These are phyloP conservation scores for Tragopan temminckii DNA, from an alignment of 2,797 vertebrate genomes.

Conservation along the genomic window DNA sequence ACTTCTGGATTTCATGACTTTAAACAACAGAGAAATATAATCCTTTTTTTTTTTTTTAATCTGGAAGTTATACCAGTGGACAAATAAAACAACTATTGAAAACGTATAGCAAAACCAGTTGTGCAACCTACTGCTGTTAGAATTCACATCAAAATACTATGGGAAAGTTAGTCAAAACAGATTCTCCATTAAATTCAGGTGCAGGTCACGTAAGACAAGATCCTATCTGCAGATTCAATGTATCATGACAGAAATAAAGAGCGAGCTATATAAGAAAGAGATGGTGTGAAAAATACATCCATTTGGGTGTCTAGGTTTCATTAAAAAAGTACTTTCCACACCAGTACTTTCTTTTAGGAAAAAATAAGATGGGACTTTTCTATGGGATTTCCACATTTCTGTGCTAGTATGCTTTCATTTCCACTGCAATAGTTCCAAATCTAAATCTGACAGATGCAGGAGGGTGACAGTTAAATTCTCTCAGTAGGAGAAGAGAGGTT, in stretches of 20 bases:
- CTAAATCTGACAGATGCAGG: neutral
- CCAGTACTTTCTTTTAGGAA: neutral
- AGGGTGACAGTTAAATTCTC: neutral
- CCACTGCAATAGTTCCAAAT: neutral
- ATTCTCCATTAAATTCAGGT: neutral
- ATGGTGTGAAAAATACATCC: neutral
- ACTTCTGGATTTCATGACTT: neutral
- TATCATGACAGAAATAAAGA: neutral
- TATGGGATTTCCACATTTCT: neutral
- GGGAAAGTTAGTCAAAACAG: neutral
- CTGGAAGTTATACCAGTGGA: neutral
- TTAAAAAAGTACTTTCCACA: neutral
- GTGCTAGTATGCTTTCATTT: neutral
- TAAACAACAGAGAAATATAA: neutral
- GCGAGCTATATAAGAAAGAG: neutral
- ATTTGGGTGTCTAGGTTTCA: neutral
- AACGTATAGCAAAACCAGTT: neutral
- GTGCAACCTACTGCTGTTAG: neutral
- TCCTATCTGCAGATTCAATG: neutral
- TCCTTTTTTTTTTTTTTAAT: neutral
- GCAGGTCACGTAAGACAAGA: neutral
- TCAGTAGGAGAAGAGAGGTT: neutral
- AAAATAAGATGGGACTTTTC: neutral
- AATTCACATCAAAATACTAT: neutral
- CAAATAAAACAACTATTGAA: neutral